Conservation (phyloP, 2,113 vertebrate species). For the Noctilio leporinus region DNA sequence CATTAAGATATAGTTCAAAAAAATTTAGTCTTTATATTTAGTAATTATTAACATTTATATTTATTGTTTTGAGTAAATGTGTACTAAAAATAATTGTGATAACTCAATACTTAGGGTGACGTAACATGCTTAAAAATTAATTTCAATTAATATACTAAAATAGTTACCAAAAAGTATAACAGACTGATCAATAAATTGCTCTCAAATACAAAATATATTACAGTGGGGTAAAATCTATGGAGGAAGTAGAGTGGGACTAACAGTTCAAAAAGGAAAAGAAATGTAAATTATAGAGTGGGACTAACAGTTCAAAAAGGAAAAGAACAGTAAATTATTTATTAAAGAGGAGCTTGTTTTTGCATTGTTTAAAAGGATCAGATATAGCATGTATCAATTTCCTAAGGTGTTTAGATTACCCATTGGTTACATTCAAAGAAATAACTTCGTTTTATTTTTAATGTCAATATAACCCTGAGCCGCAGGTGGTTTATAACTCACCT, state of each 20-base stretch:
- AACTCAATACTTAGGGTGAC: background rate
- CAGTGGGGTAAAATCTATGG: background rate
- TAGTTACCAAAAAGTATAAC: slow-evolving; percentile 8
- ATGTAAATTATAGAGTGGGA: background rate
- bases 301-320: background rate
- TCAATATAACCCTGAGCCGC: background rate
- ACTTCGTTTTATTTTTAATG: background rate
- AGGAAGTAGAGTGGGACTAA: background rate
- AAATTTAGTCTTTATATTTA: background rate
- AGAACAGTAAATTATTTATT: background rate
- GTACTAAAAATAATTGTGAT: slow-evolving; percentile 21
- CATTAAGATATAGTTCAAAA: background rate
- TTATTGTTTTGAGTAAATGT: background rate
- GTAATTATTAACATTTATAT: background rate
- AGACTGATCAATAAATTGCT: slow-evolving; percentile 14
- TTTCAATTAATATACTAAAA: slow-evolving; percentile 36
- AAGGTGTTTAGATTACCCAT: background rate
- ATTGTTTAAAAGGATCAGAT: background rate
- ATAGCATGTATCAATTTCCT: background rate
- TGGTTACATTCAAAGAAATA: background rate
- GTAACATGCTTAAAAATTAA: slow-evolving; percentile 52
- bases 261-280: background rate
- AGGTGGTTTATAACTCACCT: background rate
- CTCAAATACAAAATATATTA: slow-evolving; percentile 18
- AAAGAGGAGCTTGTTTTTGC: background rate